Evolutionary conservation across 2,797 vertebrate species (phyloP).

Genomic region (Dryobates pubescens): DNA sequence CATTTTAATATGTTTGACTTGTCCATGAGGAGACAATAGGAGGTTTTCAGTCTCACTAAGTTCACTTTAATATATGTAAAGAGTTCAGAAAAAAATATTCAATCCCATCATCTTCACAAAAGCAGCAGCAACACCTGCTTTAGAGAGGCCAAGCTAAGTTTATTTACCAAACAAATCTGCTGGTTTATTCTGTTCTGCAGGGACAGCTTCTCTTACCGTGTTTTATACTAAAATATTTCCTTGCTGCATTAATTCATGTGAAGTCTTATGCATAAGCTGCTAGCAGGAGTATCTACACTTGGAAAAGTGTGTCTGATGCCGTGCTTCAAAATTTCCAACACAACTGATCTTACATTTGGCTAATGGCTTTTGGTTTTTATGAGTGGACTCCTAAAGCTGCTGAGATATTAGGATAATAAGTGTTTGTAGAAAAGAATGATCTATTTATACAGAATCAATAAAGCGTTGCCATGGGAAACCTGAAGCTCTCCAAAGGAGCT

Average conservation of each 20-base stretch:
- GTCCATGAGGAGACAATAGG: constrained; percentile 59
- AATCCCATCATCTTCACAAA: background rate
- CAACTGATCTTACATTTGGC: background rate
- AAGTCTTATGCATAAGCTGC: background rate
- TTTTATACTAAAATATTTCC: background rate
- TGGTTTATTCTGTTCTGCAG: background rate
- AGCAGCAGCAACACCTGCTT: background rate
- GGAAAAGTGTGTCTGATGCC: background rate
- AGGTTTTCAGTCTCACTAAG: constrained; percentile 66
- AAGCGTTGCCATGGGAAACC: background rate
- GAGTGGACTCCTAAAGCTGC: background rate
- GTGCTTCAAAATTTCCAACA: background rate
- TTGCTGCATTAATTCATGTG: background rate
- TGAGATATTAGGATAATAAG: constrained; percentile 46
- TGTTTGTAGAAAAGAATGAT: constrained; percentile 30
- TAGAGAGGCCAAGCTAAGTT: background rate
- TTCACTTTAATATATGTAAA: constrained; percentile 66
- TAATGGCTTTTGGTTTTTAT: background rate
- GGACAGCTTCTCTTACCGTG: background rate
- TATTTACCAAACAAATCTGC: background rate
- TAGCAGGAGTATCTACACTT: background rate
- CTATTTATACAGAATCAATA: constrained; percentile 31
- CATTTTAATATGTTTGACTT: constrained; percentile 75
- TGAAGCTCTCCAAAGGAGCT: background rate
- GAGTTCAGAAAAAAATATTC: constrained; percentile 43